These are phyloP conservation scores for Lycocorax pyrrhopterus DNA, from an alignment of 2,113 vertebrate genomes.

Conservation along the genomic window DNA sequence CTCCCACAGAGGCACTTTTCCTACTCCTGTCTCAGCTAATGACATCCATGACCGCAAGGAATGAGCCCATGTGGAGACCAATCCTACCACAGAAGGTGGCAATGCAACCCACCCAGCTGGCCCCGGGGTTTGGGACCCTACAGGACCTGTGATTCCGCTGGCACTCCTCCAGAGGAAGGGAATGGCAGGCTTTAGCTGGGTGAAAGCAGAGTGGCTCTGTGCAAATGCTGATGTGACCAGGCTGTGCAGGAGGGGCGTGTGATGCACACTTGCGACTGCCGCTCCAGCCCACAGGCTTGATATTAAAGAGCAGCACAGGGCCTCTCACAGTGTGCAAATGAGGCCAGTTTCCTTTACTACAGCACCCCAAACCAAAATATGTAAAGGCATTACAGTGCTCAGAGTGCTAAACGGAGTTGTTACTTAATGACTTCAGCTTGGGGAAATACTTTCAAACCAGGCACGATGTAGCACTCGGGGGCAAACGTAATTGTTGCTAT, in stretches of 20 bases:
- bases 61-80: rapidly evolving
- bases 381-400: not conserved
- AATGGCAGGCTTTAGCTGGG: not conserved
- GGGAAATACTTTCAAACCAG: not conserved
- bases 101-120: not conserved
- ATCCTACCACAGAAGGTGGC: not conserved
- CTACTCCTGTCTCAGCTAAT: rapidly evolving
- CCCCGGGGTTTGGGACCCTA: not conserved
- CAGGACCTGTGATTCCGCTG: rapidly evolving
- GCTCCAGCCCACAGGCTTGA: not conserved
- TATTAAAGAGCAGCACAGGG: not conserved
- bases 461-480: not conserved
- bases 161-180: no score
- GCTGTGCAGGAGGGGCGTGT: rapidly evolving
- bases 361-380: not conserved
- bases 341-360: not conserved
- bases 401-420: not conserved
- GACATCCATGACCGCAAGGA: not conserved
- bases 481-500: not conserved
- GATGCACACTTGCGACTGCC: not conserved
- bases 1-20: not conserved
- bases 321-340: not conserved
- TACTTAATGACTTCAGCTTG: not conserved
- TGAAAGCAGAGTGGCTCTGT: not conserved
- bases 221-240: not conserved